Evolutionary conservation across 1,140 invertebrate species (phyloP).

Genomic region (Wiebesia pumilae): DNA sequence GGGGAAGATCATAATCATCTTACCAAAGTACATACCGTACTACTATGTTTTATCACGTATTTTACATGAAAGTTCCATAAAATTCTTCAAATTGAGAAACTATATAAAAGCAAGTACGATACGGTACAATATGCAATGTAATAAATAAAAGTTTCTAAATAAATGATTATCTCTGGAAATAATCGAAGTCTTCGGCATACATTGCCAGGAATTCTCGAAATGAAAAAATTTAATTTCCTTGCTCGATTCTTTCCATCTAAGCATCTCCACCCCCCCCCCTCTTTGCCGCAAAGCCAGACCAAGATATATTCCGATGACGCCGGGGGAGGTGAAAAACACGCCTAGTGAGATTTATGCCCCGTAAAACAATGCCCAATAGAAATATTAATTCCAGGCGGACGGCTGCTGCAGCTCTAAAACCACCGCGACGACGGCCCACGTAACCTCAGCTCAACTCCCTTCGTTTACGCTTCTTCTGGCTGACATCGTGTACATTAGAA

Average conservation of each 20-base stretch:
- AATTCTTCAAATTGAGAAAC: no score
- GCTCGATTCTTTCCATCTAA: slow-evolving; percentile 10
- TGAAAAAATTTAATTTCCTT: neutral
- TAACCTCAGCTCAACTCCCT: neutral
- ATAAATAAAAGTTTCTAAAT: no score
- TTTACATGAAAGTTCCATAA: no score
- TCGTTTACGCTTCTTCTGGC: neutral
- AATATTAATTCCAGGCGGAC: slow-evolving; percentile 63
- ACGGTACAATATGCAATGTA: no score
- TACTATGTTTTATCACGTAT: no score
- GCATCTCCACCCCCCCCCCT: neutral
- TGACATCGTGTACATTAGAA: neutral
- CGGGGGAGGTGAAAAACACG: slow-evolving; percentile 31
- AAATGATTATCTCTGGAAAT: no score
- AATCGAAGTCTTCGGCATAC: no score
- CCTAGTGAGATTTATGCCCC: slow-evolving; percentile 61
- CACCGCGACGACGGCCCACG: slow-evolving; percentile 10
- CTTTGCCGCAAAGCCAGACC: neutral
- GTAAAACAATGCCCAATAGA: slow-evolving; percentile 65
- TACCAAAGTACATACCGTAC: no score
- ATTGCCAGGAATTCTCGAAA: no score
- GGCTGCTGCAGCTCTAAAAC: neutral
- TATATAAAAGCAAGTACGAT: no score
- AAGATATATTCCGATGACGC: neutral
- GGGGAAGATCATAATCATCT: no score